phyloP scores from a whole-genome alignment of 2,113 vertebrate species.

The Carassius carassius region DNA sequence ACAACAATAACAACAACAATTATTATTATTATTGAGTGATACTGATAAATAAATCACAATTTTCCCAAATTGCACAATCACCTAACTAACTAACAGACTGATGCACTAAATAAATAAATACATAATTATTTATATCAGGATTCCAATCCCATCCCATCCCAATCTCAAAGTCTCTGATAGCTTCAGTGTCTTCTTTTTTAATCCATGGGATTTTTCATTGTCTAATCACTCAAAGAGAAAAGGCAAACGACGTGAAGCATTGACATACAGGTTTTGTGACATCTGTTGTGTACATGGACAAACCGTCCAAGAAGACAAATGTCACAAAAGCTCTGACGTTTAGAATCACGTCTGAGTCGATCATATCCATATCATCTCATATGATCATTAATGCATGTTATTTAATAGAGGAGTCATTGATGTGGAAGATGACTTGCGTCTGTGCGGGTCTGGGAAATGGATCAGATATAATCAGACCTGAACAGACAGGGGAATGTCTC shows the following conservation, averaged over 20 bases:
- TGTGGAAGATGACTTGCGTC: conserved; percentile 21
- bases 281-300: background rate
- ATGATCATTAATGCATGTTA: background rate
- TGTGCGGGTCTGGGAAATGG: conserved; percentile 23
- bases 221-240: no score
- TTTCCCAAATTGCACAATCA: no score
- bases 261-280: background rate
- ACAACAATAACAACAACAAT: no score
- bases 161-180: no score
- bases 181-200: no score
- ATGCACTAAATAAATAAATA: no score
- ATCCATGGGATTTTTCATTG: no score
- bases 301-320: background rate
- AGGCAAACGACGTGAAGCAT: background rate
- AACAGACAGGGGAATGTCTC: background rate
- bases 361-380: conserved; percentile 9
- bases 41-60: no score
- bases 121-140: no score
- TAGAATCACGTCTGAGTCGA: background rate
- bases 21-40: no score
- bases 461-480: conserved; percentile 24
- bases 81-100: no score
- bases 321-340: conserved; percentile 5
- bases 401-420: background rate
- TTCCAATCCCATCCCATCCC: no score